These are phyloP conservation scores for Leptinotarsa juncta DNA, from an alignment of 2,888 invertebrate genomes.

Conservation along the genomic window DNA sequence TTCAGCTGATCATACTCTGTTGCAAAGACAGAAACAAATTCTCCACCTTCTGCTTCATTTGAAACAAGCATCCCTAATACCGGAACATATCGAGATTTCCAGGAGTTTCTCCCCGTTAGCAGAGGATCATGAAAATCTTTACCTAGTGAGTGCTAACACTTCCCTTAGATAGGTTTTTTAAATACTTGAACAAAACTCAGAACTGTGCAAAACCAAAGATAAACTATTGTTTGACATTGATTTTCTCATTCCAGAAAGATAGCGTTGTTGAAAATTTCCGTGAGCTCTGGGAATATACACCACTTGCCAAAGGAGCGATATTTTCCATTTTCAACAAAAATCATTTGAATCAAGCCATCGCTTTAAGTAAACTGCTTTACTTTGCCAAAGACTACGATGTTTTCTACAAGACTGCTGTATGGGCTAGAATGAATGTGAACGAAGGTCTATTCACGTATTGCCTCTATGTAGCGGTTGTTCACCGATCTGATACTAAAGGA, in stretches of 20 bases:
- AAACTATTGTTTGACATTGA: not conserved
- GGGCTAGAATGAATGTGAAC: constrained; percentile 75
- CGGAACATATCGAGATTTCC: constrained; percentile 70
- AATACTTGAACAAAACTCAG: not conserved
- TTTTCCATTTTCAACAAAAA: constrained; percentile 73
- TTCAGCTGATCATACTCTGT: constrained; percentile 45
- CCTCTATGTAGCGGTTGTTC: constrained; percentile 71
- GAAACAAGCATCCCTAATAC: constrained; percentile 71
- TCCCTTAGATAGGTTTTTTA: not conserved
- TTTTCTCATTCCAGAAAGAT: constrained; percentile 24
- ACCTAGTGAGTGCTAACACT: not conserved
- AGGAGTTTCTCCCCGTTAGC: constrained; percentile 68
- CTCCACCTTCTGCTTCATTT: constrained; percentile 73
- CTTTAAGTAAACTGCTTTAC: constrained; percentile 75
- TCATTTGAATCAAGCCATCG: constrained; percentile 72
- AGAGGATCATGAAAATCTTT: not conserved
- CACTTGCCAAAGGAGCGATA: constrained; percentile 71
- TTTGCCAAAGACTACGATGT: constrained; percentile 78
- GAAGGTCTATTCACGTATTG: constrained; percentile 77
- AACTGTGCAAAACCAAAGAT: not conserved
- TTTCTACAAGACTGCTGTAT: constrained; percentile 76
- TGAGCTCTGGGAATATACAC: constrained; percentile 58
- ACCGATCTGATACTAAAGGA: constrained; percentile 73
- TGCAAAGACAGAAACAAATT: constrained; percentile 61
- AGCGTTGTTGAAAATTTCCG: constrained; percentile 27